phyloP scores from a whole-genome alignment of 2,797 vertebrate species.

The Myotis findleyi region DNA sequence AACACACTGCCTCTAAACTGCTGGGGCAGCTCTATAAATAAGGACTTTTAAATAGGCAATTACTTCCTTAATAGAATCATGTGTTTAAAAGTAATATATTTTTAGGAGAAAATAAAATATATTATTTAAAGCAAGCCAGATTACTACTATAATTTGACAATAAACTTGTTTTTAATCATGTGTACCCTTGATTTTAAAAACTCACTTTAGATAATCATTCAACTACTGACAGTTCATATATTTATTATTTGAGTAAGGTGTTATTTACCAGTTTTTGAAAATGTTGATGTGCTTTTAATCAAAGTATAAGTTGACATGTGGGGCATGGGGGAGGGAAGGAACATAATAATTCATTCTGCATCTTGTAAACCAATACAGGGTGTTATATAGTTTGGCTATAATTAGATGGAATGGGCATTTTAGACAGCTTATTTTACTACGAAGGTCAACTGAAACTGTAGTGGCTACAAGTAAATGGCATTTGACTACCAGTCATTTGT shows the following conservation, averaged over 20 bases:
- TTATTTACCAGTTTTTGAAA: constrained; percentile 57
- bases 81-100: constrained; percentile 25
- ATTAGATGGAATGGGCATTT: too few relatives aligned
- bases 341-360: too few relatives aligned
- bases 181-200: constrained; percentile 43
- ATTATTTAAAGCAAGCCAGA: constrained; percentile 52
- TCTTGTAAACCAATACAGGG: too few relatives aligned
- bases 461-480: background rate
- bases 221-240: background rate
- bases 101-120: constrained; percentile 25
- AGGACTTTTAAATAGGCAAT: constrained; percentile 28
- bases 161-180: background rate
- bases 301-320: too few relatives aligned
- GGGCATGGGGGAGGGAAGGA: too few relatives aligned
- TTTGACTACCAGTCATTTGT: background rate
- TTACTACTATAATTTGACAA: background rate
- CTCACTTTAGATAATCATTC: constrained; percentile 29
- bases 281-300: too few relatives aligned
- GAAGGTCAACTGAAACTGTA: constrained; percentile 18
- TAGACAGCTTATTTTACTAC: too few relatives aligned
- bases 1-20: constrained; percentile 43
- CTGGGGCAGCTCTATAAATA: constrained; percentile 24
- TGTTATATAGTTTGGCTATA: too few relatives aligned
- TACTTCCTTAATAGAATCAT: constrained; percentile 47
- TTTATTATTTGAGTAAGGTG: constrained; percentile 49